Conservation (phyloP, 2,888 invertebrate species). For the Xylocampa areola region DNA sequence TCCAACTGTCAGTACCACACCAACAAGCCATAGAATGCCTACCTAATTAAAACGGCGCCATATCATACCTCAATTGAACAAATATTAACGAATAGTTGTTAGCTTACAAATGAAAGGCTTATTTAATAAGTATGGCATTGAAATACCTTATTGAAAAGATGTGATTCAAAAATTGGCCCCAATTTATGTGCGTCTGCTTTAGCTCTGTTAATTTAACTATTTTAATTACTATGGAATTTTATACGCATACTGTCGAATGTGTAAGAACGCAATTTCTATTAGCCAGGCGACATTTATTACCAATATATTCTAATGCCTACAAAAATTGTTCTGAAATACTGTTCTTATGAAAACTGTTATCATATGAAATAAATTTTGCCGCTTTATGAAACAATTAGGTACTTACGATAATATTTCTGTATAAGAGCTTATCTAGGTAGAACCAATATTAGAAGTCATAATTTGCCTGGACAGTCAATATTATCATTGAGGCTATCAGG, state of each 20-base stretch:
- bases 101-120: slow-evolving; percentile 63
- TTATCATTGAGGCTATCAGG: slow-evolving; percentile 45
- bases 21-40: slow-evolving; percentile 57
- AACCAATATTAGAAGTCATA: slow-evolving; percentile 32
- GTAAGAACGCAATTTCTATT: slow-evolving; percentile 6
- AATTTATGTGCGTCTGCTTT: slow-evolving; percentile 1
- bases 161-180: slow-evolving; percentile 41
- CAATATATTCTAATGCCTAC: slow-evolving; percentile 1
- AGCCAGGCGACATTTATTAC: slow-evolving; percentile 3
- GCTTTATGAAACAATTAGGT: neutral
- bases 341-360: neutral
- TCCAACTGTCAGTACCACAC: slow-evolving; percentile 52
- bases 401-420: slow-evolving; percentile 1
- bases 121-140: slow-evolving; percentile 57
- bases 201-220: slow-evolving; percentile 18
- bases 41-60: slow-evolving; percentile 64
- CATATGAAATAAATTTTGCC: neutral
- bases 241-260: slow-evolving; percentile 3
- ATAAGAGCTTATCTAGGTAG: slow-evolving; percentile 28
- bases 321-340: neutral
- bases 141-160: slow-evolving; percentile 50
- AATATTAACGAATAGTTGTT: slow-evolving; percentile 65
- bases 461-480: slow-evolving; percentile 37
- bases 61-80: slow-evolving; percentile 74
- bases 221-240: slow-evolving; percentile 3